Evolutionary conservation across 2,888 invertebrate species (phyloP).

Genomic region (Meghimatium bilineatum): DNA sequence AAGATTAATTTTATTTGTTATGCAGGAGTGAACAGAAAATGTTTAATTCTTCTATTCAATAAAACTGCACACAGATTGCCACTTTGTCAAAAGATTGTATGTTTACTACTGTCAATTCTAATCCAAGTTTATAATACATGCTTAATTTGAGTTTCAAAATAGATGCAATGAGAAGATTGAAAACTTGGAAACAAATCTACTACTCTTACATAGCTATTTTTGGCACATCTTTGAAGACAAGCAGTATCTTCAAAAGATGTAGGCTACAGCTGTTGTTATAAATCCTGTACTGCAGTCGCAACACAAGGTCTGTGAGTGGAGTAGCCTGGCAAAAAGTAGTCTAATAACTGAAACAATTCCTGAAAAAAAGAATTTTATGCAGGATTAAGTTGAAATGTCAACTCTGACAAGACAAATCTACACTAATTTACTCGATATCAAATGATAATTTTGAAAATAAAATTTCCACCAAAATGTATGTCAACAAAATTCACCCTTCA

Average conservation of each 20-base stretch:
- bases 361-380: neutral
- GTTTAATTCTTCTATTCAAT: too few relatives aligned
- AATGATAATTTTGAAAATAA: too few relatives aligned
- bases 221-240: neutral
- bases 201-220: neutral
- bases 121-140: neutral
- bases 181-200: neutral
- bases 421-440: too few relatives aligned
- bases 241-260: neutral
- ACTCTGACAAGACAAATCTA: too few relatives aligned
- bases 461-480: too few relatives aligned
- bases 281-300: neutral
- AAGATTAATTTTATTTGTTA: too few relatives aligned
- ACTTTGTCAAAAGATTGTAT: too few relatives aligned
- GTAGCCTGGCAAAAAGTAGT: neutral
- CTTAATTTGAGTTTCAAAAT: neutral
- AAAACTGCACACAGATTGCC: too few relatives aligned
- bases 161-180: neutral
- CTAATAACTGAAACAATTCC: constrained; percentile 2
- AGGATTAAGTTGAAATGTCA: too few relatives aligned
- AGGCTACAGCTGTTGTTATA: neutral
- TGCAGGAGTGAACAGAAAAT: too few relatives aligned
- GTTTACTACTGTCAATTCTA: neutral
- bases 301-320: neutral
- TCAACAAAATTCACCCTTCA: too few relatives aligned